These are phyloP conservation scores for Augiades crinisus DNA, from an alignment of 2,888 invertebrate genomes.

Conservation along the genomic window DNA sequence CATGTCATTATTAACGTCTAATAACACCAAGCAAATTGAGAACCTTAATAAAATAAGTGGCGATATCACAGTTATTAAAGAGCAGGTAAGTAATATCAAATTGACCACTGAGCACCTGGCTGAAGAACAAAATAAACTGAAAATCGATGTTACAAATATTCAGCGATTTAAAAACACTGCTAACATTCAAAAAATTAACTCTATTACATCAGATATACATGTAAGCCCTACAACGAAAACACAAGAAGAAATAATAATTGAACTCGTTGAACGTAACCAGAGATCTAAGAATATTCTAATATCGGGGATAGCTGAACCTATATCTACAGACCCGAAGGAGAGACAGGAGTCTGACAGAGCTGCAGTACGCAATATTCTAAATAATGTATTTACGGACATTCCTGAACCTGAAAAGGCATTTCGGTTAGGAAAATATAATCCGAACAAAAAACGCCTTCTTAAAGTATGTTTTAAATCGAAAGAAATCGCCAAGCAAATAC, in stretches of 20 bases:
- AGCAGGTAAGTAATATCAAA: conserved; percentile 14
- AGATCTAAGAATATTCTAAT: conserved; percentile 23
- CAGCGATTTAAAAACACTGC: neutral
- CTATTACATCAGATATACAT: neutral
- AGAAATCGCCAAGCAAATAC: conserved; percentile 14
- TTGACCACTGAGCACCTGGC: conserved; percentile 6
- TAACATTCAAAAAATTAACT: conserved; percentile 13
- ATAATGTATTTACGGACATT: conserved; percentile 9
- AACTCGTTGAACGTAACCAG: neutral
- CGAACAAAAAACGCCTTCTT: conserved; percentile 19
- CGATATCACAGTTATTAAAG: conserved; percentile 20
- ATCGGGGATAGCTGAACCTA: conserved; percentile 18
- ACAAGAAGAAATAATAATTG: neutral
- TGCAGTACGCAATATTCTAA: neutral
- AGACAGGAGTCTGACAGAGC: neutral
- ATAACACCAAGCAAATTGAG: conserved; percentile 7
- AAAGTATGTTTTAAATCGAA: conserved; percentile 24
- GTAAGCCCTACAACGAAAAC: neutral
- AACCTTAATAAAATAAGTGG: conserved; percentile 9
- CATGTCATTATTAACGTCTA: conserved; percentile 12
- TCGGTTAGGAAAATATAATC: conserved; percentile 23
- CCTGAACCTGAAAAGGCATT: conserved; percentile 20
- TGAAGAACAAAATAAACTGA: conserved; percentile 19
- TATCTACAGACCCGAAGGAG: neutral
- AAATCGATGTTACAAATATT: neutral